These are phyloP conservation scores for Drosophila watanabei DNA, from an alignment of 1,140 invertebrate species.

Conservation along the genomic window DNA sequence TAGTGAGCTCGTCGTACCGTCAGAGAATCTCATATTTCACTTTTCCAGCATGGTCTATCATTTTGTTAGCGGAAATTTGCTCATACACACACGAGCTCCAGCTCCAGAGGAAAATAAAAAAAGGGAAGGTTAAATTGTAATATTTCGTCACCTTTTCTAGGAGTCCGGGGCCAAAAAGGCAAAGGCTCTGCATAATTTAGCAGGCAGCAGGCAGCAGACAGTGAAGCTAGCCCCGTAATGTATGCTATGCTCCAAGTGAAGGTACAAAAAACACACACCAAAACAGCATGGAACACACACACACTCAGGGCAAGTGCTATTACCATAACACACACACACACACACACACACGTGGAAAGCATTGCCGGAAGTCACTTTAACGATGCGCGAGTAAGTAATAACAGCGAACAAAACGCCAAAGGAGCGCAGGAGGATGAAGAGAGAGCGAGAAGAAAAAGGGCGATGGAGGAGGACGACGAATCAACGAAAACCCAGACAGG, in stretches of 20 bases:
- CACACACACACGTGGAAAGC: conserved; percentile 33
- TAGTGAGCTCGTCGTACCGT: background rate
- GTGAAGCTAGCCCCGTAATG: conserved; percentile 57
- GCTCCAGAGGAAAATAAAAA: background rate
- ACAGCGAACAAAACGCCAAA: conserved; percentile 57
- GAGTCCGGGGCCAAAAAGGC: conserved; percentile 45
- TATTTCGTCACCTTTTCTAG: conserved; percentile 79
- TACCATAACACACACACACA: conserved; percentile 58
- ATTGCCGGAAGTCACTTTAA: conserved; percentile 81
- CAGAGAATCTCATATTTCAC: conserved; percentile 39
- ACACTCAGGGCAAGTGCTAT: conserved; percentile 43
- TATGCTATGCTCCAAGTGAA: conserved; percentile 55
- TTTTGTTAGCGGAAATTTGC: conserved; percentile 78
- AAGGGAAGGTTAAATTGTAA: conserved; percentile 78
- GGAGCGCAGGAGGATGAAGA: conserved; percentile 12
- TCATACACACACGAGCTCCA: conserved; percentile 35
- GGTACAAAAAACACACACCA: conserved; percentile 27
- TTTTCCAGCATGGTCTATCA: conserved; percentile 47
- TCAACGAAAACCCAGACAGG: conserved; percentile 38
- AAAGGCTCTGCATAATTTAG: conserved; percentile 82
- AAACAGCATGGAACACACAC: background rate
- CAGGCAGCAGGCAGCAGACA: conserved; percentile 68
- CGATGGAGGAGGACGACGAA: conserved; percentile 7
- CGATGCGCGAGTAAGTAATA: conserved; percentile 84
- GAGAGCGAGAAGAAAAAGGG: conserved; percentile 32